These are phyloP conservation scores for Heliangelus exortis DNA, from an alignment of 2,797 vertebrate genomes.

Conservation along the genomic window DNA sequence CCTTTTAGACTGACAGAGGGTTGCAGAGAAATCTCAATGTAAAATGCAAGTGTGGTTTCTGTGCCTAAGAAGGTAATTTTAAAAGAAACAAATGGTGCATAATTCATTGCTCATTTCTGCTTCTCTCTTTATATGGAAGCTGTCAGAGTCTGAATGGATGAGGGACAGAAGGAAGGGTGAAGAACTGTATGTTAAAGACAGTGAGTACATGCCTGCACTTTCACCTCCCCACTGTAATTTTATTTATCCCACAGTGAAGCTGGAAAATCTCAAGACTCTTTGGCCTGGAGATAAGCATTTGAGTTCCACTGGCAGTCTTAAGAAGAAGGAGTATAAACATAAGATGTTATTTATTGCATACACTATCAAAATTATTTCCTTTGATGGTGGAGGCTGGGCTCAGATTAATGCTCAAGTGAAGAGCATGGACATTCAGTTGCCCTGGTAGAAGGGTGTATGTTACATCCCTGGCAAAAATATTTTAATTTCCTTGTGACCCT, in stretches of 20 bases:
- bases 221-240: not conserved
- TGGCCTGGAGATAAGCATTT: not conserved
- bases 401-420: not conserved
- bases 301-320: not conserved
- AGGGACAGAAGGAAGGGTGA: not conserved
- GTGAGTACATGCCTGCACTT: not conserved
- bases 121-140: not conserved
- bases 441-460: not conserved
- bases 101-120: not conserved
- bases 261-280: slow-evolving; percentile 37
- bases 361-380: not conserved
- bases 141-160: not conserved
- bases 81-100: not conserved
- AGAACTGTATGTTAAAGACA: not conserved
- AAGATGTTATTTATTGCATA: not conserved
- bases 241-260: not conserved
- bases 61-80: not conserved
- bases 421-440: not conserved
- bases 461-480: not conserved
- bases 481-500: not conserved
- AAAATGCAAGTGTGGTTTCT: not conserved
- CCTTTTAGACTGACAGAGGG: not conserved
- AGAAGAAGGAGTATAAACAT: not conserved
- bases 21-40: not conserved
- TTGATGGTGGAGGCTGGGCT: not conserved